Evolutionary conservation across 1,140 invertebrate genomes (phyloP), one percentile per base, ranked within the genome.

Genomic region (Leptonema lineaticorne): DNA sequence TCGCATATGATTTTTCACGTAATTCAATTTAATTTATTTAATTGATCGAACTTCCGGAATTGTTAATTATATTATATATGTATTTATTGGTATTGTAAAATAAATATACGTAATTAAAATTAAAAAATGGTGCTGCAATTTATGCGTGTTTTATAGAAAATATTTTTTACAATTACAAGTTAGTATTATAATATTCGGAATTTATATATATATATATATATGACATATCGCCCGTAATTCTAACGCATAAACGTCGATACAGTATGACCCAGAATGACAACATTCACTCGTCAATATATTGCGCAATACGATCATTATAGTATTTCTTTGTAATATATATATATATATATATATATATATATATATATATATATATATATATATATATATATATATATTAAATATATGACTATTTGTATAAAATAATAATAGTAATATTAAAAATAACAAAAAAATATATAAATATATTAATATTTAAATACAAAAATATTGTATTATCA

Each of bases 231-330:
- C 11, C 16, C 16, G 37, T 11, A 16, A 41, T 41, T 41, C 16
- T 41, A 41, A 4, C 2, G 2, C 37, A 41, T 16, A 41, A 9
- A 41, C 9, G 37, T 2, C n/a, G n/a, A n/a, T 11, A 41, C 9
- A 53, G 9, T 26, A 22, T 53, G 50, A 53, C 50, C 50, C 50
- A 53, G 50, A 53, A 53, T 24, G 50, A 53, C 50, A 53, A 53
- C 50, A 53, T 53, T 53, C 50, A 53, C 50, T n/a, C 50, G 24
- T 14, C 24, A 53, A 26, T 26, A 26, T 26, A 53, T 53, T 53
- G 50, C 20, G 20, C 50, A 53, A 53, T 53, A 9, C 9, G 22
- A 4, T 6, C n/a, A 3, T 18, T 48, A 20, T 48, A 2, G 3
- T 53, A 26, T 53, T 22, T 53, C 27, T 53, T 24, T 24, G 50